phyloP scores from a whole-genome alignment of 2,888 invertebrate genomes.

The Phortica okadai region DNA sequence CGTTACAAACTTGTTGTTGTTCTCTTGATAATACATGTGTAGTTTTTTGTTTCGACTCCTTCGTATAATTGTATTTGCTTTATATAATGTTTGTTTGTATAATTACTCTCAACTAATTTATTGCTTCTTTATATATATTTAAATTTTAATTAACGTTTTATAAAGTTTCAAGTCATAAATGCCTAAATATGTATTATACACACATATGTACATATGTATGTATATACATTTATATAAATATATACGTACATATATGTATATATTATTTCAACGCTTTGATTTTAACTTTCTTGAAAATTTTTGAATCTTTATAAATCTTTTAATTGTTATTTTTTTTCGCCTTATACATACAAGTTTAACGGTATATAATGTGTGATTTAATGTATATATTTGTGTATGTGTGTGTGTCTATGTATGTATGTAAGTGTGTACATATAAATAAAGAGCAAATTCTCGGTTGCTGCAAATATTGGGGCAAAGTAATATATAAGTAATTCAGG shows the following conservation, averaged over 20 bases:
- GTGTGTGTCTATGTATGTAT: constrained; percentile 10
- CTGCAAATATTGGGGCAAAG: constrained; percentile 25
- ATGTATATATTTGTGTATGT: constrained; percentile 12
- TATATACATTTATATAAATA: constrained; percentile 12
- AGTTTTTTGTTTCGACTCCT: not conserved
- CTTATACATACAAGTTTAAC: not conserved
- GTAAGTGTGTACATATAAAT: constrained; percentile 5
- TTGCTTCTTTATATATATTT: constrained; percentile 14
- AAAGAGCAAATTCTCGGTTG: constrained; percentile 14
- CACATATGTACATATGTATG: constrained; percentile 14
- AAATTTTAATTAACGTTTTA: constrained; percentile 16
- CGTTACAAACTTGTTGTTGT: no score
- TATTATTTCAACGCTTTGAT: no score
- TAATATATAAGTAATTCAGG: constrained; percentile 17
- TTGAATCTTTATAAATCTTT: not conserved
- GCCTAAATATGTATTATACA: constrained; percentile 23
- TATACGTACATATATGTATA: constrained; percentile 6
- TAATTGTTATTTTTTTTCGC: not conserved
- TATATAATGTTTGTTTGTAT: constrained; percentile 16
- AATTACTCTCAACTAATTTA: not conserved
- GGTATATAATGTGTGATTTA: constrained; percentile 3
- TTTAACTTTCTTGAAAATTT: constrained; percentile 12
- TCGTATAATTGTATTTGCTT: constrained; percentile 35
- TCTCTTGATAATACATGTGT: no score
- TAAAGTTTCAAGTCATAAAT: constrained; percentile 35